Conservation (phyloP, 2,888 invertebrate species). For the Pharmacophagus antenor region DNA sequence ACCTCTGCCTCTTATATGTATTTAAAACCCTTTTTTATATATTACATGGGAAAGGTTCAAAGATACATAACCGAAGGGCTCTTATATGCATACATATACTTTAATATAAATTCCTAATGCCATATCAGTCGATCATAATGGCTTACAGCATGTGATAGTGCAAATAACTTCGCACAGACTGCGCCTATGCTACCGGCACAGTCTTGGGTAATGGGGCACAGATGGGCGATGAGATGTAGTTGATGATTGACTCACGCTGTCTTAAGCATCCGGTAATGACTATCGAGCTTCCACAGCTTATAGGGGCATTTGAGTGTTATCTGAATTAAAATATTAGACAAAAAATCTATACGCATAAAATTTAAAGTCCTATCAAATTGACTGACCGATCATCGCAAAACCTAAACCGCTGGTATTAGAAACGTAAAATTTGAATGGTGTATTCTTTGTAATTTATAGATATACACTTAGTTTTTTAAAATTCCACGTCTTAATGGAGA, state of each 20-base stretch:
- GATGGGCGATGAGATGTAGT: slow-evolving; percentile 33
- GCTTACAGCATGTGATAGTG: slow-evolving; percentile 33
- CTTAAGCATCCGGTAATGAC: slow-evolving; percentile 21
- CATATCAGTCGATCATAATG: slow-evolving; percentile 31
- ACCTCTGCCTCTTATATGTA: too few species aligned
- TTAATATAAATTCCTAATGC: slow-evolving; percentile 19
- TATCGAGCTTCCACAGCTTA: neutral
- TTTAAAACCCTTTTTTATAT: too few species aligned
- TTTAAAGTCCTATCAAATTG: too few species aligned
- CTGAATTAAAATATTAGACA: neutral
- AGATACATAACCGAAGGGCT: neutral
- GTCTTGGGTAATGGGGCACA: slow-evolving; percentile 35
- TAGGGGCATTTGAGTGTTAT: neutral
- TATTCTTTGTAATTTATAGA: too few species aligned
- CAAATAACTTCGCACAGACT: slow-evolving; percentile 35
- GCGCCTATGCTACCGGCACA: slow-evolving; percentile 33
- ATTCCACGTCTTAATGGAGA: too few species aligned
- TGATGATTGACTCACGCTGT: slow-evolving; percentile 34
- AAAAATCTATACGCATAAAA: neutral
- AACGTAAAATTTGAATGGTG: too few species aligned
- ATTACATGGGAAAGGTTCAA: too few species aligned
- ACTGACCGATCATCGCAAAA: too few species aligned
- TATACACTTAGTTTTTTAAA: too few species aligned
- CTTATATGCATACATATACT: too few species aligned
- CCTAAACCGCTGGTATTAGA: too few species aligned